Percentiles rank a stretch among this genome's conserved stretches.
phyloP scores from a whole-genome alignment of 2,113 vertebrate species.

The Melierax canorus region DNA sequence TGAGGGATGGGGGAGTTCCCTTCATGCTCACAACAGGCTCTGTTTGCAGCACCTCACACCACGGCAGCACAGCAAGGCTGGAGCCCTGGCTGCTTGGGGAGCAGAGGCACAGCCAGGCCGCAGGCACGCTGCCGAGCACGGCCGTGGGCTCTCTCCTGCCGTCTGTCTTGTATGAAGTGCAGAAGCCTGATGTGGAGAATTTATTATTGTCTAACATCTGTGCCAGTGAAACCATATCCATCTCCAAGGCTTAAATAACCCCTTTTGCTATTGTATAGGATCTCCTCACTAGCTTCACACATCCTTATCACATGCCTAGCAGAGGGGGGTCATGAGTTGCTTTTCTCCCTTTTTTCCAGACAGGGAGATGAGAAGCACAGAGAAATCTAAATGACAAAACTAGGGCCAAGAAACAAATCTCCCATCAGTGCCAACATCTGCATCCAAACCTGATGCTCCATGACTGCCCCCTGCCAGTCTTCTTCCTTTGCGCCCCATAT shows the following conservation, averaged over 20 bases:
- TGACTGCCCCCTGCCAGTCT: neutral
- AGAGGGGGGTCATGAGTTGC: neutral
- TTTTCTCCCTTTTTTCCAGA: neutral
- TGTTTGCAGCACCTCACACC: neutral
- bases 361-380: neutral
- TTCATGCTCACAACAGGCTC: accelerated
- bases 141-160: neutral
- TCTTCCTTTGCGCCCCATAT: accelerated
- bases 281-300: neutral
- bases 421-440: neutral
- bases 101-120: neutral
- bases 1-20: neutral
- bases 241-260: neutral
- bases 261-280: neutral
- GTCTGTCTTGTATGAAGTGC: accelerated
- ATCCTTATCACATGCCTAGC: neutral
- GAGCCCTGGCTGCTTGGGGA: neutral
- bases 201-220: neutral
- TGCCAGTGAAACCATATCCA: neutral
- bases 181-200: neutral
- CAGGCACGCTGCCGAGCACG: accelerated
- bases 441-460: neutral
- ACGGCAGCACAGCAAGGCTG: neutral
- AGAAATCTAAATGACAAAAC: neutral
- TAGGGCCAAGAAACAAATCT: neutral